phyloP scores from a whole-genome alignment of 2,797 vertebrate species.

The Sphaeramia orbicularis region DNA sequence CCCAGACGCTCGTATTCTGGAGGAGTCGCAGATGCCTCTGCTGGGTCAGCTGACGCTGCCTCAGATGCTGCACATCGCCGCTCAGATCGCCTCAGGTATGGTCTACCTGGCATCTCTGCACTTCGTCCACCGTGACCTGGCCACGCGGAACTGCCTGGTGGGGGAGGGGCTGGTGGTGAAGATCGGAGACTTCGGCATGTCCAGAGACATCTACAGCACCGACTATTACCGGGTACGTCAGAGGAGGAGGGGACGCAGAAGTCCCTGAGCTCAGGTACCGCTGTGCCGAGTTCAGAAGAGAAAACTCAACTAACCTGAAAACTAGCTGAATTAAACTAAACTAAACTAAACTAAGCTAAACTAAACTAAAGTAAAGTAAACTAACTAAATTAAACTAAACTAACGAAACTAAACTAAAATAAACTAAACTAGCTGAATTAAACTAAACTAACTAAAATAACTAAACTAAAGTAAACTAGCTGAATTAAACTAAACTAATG shows the following conservation, averaged over 20 bases:
- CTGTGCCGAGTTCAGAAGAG: neutral
- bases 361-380: no score
- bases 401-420: no score
- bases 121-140: conserved; percentile 96
- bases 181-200: conserved; percentile 98
- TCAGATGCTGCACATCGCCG: conserved; percentile 94
- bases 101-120: conserved; percentile 95
- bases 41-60: conserved; percentile 89
- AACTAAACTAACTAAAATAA: no score
- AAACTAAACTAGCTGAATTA: no score
- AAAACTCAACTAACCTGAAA: neutral
- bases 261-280: neutral
- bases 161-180: conserved; percentile 94
- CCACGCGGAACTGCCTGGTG: conserved; percentile 96
- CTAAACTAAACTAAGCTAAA: no score
- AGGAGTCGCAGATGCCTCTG: conserved; percentile 84
- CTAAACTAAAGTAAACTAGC: no score
- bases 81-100: conserved; percentile 96
- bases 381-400: no score
- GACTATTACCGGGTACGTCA: conserved; percentile 93
- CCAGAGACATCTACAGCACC: conserved; percentile 97
- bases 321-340: no score
- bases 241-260: neutral
- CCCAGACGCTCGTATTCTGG: conserved; percentile 93
- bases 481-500: no score